phyloP scores from a whole-genome alignment of 2,113 vertebrate species.

The Plectropomus leopardus region DNA sequence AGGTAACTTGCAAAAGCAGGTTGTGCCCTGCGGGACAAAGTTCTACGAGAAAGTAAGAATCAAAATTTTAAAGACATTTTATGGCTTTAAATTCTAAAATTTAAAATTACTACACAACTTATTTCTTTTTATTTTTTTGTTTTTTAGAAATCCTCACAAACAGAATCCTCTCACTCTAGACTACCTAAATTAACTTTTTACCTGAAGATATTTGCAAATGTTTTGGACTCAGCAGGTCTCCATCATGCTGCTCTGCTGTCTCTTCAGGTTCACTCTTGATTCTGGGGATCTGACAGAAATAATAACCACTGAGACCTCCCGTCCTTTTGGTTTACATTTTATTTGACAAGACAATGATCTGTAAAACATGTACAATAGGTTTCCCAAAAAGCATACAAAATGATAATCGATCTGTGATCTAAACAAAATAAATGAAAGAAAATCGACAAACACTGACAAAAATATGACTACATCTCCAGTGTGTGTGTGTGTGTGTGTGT shows the following conservation, averaged over 20 bases:
- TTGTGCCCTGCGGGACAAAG: too few species aligned
- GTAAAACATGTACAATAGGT: constrained; percentile 81
- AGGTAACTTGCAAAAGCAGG: not conserved
- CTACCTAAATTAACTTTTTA: not conserved
- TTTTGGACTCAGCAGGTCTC: not conserved
- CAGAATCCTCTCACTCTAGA: not conserved
- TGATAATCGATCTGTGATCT: constrained; percentile 53
- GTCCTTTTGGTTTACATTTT: constrained; percentile 76
- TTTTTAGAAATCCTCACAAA: too few species aligned
- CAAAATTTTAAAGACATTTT: not conserved
- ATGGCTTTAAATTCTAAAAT: not conserved
- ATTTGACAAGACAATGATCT: constrained; percentile 85
- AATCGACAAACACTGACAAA: constrained; percentile 39
- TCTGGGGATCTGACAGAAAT: not conserved
- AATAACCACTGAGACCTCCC: constrained; percentile 21
- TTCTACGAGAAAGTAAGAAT: not conserved
- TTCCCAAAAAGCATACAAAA: constrained; percentile 79
- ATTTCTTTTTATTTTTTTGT: too few species aligned
- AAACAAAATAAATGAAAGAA: constrained; percentile 51
- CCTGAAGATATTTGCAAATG: not conserved
- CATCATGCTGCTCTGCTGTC: not conserved
- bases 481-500: constrained; percentile 18
- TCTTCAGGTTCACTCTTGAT: not conserved
- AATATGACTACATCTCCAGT: constrained; percentile 66
- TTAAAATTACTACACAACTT: too few species aligned